phyloP scores from a whole-genome alignment of 2,113 vertebrate genomes.

The Clarias gariepinus region DNA sequence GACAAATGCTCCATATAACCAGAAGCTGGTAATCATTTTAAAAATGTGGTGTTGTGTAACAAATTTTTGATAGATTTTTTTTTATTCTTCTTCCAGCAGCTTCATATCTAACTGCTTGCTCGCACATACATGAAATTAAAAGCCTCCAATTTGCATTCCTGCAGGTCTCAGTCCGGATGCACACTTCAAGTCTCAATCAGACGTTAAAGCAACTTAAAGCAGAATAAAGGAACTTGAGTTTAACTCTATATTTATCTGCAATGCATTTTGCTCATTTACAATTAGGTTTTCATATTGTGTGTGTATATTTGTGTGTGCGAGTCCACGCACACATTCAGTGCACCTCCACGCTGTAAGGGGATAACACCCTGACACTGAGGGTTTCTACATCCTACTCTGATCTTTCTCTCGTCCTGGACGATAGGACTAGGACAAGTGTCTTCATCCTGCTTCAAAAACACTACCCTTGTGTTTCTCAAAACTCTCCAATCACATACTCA shows the following conservation, averaged over 20 bases:
- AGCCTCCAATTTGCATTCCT: not conserved
- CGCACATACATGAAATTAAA: not conserved
- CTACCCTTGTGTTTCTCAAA: not conserved
- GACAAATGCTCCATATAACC: not conserved
- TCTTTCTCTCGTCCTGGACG: slow-evolving; percentile 46
- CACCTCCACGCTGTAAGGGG: slow-evolving; percentile 59
- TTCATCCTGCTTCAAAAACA: slow-evolving; percentile 48
- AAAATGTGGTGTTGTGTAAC: not conserved
- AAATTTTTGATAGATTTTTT: not conserved
- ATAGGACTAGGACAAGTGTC: slow-evolving; percentile 48
- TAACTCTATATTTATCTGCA: not conserved
- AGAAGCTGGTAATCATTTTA: not conserved
- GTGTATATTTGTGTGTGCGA: not conserved
- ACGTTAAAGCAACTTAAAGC: not conserved
- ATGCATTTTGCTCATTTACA: not conserved
- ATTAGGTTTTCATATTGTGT: not conserved
- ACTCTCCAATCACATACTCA: not conserved
- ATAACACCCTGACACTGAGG: slow-evolving; percentile 51
- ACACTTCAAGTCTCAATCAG: not conserved
- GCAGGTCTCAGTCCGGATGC: not conserved
- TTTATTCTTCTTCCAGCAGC: not conserved
- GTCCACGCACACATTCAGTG: not conserved
- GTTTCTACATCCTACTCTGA: slow-evolving; percentile 53
- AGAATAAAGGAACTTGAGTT: not conserved
- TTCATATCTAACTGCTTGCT: not conserved